A percentile compares a stretch with the other conserved stretches of the same genome.
Conservation (phyloP, 2,797 vertebrate species). For the Manis javanica region DNA sequence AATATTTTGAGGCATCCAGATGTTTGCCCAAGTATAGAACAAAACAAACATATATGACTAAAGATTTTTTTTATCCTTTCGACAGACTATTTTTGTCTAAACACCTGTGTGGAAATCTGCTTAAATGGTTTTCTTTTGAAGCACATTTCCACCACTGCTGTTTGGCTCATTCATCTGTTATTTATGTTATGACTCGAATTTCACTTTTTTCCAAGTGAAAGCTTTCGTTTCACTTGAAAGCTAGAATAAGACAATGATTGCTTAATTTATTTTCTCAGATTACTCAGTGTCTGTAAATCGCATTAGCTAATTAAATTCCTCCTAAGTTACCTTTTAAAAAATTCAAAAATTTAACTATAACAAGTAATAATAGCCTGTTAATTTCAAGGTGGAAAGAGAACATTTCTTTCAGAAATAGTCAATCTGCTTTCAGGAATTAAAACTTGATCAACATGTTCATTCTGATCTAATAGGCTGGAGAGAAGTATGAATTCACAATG, state of each 20-base stretch:
- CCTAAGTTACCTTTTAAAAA: constrained; percentile 15
- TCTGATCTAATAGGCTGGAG: background rate
- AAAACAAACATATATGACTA: constrained; percentile 23
- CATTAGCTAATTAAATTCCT: constrained; percentile 58
- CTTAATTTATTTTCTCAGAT: constrained; percentile 43
- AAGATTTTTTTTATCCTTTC: constrained; percentile 19
- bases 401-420: background rate
- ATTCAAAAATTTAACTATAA: background rate
- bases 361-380: background rate
- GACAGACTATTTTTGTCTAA: constrained; percentile 57
- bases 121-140: constrained; percentile 52
- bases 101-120: constrained; percentile 64
- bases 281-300: constrained; percentile 1
- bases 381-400: background rate
- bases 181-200: constrained; percentile 43
- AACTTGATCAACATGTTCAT: background rate
- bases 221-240: constrained; percentile 10
- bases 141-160: background rate
- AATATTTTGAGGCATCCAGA: constrained; percentile 35
- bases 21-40: background rate
- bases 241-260: constrained; percentile 43
- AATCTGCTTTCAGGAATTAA: background rate
- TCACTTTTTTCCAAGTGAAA: background rate
- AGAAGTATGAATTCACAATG: background rate
- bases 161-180: constrained; percentile 26